Percentiles rank a stretch among this genome's conserved stretches.
Evolutionary conservation across 2,888 invertebrate species (phyloP).

Genomic region (Himalopsyche japonica): DNA sequence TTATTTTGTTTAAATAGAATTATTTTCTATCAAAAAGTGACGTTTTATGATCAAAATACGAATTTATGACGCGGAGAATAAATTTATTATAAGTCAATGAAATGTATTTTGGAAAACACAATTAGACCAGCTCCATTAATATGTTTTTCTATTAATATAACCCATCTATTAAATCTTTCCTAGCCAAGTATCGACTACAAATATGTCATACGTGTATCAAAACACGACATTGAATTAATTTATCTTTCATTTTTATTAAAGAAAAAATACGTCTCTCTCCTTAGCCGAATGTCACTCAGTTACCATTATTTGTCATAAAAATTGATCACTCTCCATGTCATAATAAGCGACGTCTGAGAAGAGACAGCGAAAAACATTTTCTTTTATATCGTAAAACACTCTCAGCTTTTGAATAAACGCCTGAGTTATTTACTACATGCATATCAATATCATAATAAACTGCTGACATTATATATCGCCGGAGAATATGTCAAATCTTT

Average conservation of each 20-base stretch:
- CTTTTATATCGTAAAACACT: background rate
- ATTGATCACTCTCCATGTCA: background rate
- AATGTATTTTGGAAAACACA: too few species aligned
- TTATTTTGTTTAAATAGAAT: too few species aligned
- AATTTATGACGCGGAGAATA: too few species aligned
- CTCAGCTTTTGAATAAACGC: background rate
- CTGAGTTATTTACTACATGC: background rate
- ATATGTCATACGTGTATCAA: background rate
- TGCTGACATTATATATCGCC: background rate
- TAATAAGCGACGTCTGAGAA: background rate
- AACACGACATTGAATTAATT: background rate
- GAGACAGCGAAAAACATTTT: background rate
- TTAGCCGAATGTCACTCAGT: background rate
- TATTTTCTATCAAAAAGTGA: too few species aligned
- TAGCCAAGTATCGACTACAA: too few species aligned
- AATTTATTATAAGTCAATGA: too few species aligned
- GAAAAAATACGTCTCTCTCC: background rate
- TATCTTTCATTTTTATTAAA: background rate
- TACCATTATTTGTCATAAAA: background rate
- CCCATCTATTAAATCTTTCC: too few species aligned
- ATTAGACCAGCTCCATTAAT: too few species aligned
- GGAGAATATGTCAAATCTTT: background rate
- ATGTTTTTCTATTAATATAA: too few species aligned
- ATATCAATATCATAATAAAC: background rate
- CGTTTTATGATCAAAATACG: too few species aligned